These are phyloP conservation scores for Climacteris rufus DNA, from an alignment of 2,113 vertebrate genomes.

Conservation along the genomic window DNA sequence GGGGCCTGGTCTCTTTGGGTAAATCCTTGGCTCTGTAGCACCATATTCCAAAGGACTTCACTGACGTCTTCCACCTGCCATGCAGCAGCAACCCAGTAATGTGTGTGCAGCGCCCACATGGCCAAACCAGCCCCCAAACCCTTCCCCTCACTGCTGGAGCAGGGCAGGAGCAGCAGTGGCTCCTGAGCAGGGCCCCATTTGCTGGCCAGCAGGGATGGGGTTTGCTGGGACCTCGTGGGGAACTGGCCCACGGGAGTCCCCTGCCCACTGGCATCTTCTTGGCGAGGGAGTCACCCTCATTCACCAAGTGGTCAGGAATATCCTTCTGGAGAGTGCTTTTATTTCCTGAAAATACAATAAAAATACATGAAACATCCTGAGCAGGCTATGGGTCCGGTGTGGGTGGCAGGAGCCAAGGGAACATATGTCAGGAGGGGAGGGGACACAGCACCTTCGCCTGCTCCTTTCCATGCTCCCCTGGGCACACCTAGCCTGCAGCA, in stretches of 20 bases:
- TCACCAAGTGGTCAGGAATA: not conserved
- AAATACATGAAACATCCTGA: not conserved
- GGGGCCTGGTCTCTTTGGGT: slow-evolving; percentile 68
- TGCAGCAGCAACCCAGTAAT: not conserved
- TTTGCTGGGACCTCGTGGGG: not conserved
- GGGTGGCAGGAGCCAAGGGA: not conserved
- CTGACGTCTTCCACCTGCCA: slow-evolving; percentile 72
- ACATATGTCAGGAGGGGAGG: not conserved
- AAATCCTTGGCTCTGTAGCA: slow-evolving; percentile 70
- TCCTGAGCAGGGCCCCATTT: fast-evolving
- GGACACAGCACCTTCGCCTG: not conserved
- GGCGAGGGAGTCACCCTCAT: not conserved
- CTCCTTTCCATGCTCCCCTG: not conserved
- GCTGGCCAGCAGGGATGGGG: not conserved
- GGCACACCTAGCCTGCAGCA: not conserved
- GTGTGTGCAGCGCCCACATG: not conserved
- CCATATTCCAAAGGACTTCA: slow-evolving; percentile 70
- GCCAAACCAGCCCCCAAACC: not conserved
- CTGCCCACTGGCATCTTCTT: fast-evolving
- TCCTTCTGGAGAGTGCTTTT: not conserved
- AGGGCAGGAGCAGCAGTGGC: not conserved
- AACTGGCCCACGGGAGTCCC: not conserved
- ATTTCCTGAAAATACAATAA: not conserved
- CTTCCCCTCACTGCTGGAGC: not conserved
- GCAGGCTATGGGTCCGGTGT: not conserved